These are phyloP conservation scores for Drosophila mimica DNA, from an alignment of 2,888 invertebrate genomes.

Conservation along the genomic window DNA sequence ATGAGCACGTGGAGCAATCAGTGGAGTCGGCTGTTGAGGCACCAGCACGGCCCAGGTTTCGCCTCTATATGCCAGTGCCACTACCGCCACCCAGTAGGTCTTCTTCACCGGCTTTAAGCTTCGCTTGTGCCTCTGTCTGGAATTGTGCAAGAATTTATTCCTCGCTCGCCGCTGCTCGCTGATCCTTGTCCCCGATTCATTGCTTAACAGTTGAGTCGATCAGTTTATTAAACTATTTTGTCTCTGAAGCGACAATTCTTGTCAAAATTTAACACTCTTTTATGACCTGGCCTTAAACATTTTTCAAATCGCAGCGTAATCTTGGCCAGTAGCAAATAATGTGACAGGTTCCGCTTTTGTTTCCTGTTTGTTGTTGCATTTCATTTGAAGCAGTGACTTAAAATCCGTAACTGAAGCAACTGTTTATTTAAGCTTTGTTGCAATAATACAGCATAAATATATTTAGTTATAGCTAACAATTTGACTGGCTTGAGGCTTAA, in stretches of 20 bases:
- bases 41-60: slow-evolving; percentile 57
- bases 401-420: background rate
- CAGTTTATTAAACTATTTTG: background rate
- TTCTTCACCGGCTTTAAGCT: background rate
- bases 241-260: background rate
- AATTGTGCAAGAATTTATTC: background rate
- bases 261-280: background rate
- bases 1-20: slow-evolving; percentile 45
- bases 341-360: background rate
- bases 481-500: background rate
- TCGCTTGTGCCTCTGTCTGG: slow-evolving; percentile 6
- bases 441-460: background rate
- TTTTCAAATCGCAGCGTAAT: background rate
- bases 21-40: slow-evolving; percentile 24
- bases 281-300: background rate
- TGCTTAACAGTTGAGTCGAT: background rate
- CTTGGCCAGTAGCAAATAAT: background rate
- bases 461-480: background rate
- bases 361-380: background rate
- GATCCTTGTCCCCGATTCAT: background rate
- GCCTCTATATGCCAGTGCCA: slow-evolving; percentile 67
- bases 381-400: background rate
- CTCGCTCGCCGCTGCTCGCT: background rate
- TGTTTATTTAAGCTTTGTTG: background rate
- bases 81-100: slow-evolving; percentile 72